Evolutionary conservation across 1,140 invertebrate species (phyloP).

Genomic region (Chironomus striatipennis): DNA sequence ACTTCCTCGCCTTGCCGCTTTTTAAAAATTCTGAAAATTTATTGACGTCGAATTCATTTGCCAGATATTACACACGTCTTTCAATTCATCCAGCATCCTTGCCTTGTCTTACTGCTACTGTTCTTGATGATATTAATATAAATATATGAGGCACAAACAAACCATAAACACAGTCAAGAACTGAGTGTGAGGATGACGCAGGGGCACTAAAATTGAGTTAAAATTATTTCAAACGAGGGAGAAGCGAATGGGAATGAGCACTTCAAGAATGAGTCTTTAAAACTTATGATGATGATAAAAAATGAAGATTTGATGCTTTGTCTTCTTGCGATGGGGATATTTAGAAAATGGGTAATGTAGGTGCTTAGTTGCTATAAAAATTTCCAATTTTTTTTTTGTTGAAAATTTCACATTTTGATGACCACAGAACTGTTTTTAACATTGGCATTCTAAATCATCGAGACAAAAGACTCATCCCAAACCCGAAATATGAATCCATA

Average conservation of each 20-base stretch:
- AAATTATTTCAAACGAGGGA: neutral
- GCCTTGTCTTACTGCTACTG: neutral
- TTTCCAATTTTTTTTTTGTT: too few species aligned
- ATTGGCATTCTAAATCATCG: too few species aligned
- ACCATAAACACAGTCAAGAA: neutral
- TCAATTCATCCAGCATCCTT: neutral
- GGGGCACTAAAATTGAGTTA: neutral
- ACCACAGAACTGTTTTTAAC: too few species aligned
- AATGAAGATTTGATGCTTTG: slow-evolving; percentile 4
- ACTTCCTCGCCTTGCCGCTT: neutral
- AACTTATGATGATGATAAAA: neutral
- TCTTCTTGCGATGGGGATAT: too few species aligned
- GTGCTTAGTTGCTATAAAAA: too few species aligned
- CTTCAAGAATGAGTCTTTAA: neutral
- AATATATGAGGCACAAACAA: slow-evolving; percentile 13
- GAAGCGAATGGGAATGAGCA: neutral
- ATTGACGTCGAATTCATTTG: slow-evolving; percentile 7
- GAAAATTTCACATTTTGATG: too few species aligned
- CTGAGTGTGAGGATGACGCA: too few species aligned
- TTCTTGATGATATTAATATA: slow-evolving; percentile 14
- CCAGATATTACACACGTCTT: neutral
- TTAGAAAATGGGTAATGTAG: too few species aligned
- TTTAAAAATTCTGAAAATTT: neutral
- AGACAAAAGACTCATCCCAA: too few species aligned
- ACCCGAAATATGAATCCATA: too few species aligned